A percentile compares a stretch with the other conserved stretches of the same genome.
Evolutionary conservation across 2,113 vertebrate genomes (phyloP).

Genomic region (Urocynchramus pylzowi): DNA sequence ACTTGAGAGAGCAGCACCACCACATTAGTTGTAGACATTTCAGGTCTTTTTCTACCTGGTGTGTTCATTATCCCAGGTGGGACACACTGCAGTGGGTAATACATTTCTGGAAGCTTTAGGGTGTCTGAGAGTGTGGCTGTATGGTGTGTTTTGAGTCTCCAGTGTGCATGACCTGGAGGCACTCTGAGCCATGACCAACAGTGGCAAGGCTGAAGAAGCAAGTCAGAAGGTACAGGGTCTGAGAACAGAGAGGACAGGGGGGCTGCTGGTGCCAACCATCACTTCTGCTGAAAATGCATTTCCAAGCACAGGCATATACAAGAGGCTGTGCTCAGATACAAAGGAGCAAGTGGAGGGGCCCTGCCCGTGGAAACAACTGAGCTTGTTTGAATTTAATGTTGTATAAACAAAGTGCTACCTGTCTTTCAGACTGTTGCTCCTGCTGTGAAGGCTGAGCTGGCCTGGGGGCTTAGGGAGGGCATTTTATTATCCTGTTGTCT

Average conservation of each 20-base stretch:
- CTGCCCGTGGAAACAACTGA: neutral
- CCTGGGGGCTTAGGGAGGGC: neutral
- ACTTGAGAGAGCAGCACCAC: neutral
- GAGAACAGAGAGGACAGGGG: neutral
- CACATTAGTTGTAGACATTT: neutral
- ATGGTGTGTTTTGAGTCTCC: neutral
- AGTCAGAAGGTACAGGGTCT: neutral
- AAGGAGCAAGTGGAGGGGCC: neutral
- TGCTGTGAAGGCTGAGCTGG: neutral
- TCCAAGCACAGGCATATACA: neutral
- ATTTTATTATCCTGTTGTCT: conserved; percentile 14
- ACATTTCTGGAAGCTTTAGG: neutral
- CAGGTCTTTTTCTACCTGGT: neutral
- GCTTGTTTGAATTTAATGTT: neutral
- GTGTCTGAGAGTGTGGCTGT: neutral
- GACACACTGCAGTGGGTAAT: neutral
- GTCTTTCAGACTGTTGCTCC: neutral
- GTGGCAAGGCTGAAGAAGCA: neutral
- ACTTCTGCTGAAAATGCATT: neutral
- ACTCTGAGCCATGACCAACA: neutral
- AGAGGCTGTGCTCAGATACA: neutral
- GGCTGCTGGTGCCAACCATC: neutral
- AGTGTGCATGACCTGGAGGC: too few species aligned
- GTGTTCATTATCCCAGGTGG: neutral
- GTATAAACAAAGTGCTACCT: neutral